These are phyloP conservation scores for Parasteatoda tepidariorum DNA, from an alignment of 1,140 invertebrate genomes.

Conservation along the genomic window DNA sequence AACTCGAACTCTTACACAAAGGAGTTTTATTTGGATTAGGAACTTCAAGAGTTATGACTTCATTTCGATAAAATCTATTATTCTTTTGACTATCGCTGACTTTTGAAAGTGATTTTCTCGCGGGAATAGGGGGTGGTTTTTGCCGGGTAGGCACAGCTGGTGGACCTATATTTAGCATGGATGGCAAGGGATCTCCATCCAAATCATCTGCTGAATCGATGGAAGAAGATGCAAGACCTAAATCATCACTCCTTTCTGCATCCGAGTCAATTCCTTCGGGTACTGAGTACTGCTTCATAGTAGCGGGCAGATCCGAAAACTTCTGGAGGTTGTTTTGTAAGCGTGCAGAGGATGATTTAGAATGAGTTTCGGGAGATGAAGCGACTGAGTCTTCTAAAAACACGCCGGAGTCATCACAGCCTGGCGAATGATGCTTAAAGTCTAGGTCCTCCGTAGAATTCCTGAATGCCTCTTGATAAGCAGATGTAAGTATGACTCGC, in stretches of 20 bases:
- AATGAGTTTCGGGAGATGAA: constrained; percentile 34
- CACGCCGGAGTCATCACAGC: constrained; percentile 56
- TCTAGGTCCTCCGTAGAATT: background rate
- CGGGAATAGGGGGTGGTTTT: constrained; percentile 57
- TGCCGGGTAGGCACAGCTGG: constrained; percentile 15
- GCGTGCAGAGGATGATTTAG: constrained; percentile 7
- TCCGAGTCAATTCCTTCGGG: constrained; percentile 34
- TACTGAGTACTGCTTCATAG: constrained; percentile 43
- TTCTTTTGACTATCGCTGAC: background rate
- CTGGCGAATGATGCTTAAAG: constrained; percentile 29
- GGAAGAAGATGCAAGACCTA: constrained; percentile 49
- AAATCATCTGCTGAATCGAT: constrained; percentile 55
- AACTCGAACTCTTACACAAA: constrained; percentile 44
- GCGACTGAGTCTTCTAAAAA: constrained; percentile 34
- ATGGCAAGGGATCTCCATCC: constrained; percentile 45
- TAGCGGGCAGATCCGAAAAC: background rate
- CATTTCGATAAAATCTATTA: background rate
- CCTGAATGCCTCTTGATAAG: background rate
- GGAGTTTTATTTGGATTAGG: constrained; percentile 25
- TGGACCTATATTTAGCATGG: constrained; percentile 9
- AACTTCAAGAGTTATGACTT: constrained; percentile 18
- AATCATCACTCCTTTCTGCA: constrained; percentile 39
- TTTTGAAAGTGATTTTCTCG: constrained; percentile 49
- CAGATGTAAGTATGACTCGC: constrained; percentile 1
- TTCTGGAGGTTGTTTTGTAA: constrained; percentile 8